These are phyloP conservation scores for Parazoanthus swiftii DNA, from an alignment of 92 coral and sea anemone genomes.

Conservation along the genomic window DNA sequence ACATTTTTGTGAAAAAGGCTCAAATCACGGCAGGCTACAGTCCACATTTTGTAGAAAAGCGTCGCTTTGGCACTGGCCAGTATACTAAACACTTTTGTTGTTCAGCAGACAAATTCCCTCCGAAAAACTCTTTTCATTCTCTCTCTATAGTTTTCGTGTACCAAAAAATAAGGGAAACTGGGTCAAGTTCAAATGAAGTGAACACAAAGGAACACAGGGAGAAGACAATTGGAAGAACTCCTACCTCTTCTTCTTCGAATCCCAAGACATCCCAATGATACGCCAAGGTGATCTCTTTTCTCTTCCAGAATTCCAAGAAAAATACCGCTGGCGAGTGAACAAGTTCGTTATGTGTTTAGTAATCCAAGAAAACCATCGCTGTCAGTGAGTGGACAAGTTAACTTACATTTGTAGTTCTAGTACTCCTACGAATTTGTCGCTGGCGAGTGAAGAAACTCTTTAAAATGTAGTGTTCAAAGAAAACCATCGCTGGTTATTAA, in stretches of 20 bases:
- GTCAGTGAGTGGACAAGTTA: conserved; percentile 13
- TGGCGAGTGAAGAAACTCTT: not conserved
- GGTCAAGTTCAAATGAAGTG: not conserved
- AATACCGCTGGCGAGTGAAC: conserved; percentile 69
- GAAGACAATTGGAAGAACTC: not conserved
- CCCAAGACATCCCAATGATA: conserved; percentile 85
- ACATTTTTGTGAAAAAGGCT: not conserved
- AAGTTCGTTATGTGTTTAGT: not conserved
- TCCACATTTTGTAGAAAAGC: too few species aligned
- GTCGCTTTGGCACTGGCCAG: not conserved
- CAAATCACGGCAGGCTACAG: not conserved
- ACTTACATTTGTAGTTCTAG: not conserved
- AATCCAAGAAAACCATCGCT: conserved; percentile 44
- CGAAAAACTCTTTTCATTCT: not conserved
- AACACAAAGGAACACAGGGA: not conserved
- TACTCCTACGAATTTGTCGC: not conserved
- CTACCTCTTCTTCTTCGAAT: conserved; percentile 83
- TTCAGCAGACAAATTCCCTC: not conserved
- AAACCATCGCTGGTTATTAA: not conserved
- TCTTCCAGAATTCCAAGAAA: conserved; percentile 91
- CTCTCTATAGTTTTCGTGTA: not conserved
- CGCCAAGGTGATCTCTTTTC: conserved; percentile 82
- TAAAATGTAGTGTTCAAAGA: not conserved
- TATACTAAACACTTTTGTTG: not conserved
- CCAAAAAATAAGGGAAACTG: not conserved